Conservation (phyloP, 2,888 invertebrate genomes). For the Onchidella celtica region DNA sequence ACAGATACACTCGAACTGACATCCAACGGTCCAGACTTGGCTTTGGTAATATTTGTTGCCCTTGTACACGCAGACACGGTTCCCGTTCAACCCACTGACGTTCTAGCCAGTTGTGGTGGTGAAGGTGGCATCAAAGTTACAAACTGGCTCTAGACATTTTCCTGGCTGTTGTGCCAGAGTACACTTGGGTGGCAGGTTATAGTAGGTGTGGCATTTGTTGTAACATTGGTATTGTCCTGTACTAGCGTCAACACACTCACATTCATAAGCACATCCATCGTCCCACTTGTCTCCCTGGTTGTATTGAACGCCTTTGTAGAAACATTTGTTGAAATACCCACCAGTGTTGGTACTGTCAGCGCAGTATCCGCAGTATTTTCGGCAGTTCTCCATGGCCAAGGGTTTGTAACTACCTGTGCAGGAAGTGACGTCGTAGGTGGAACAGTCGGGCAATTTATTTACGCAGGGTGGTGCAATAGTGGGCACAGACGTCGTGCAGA, state of each 20-base stretch:
- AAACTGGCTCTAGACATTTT: conserved; percentile 66
- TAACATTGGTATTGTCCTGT: conserved; percentile 60
- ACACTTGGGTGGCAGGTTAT: conserved; percentile 71
- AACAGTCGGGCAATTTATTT: conserved; percentile 63
- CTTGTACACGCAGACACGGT: conserved; percentile 58
- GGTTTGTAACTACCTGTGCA: conserved; percentile 59
- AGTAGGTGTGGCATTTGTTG: conserved; percentile 68
- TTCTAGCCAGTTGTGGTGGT: conserved; percentile 67
- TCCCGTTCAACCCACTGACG: conserved; percentile 65
- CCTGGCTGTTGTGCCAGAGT: conserved; percentile 62
- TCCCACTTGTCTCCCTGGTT: conserved; percentile 66
- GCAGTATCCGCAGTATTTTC: conserved; percentile 70
- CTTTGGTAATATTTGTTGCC: conserved; percentile 56
- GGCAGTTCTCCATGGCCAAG: conserved; percentile 70
- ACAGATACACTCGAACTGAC: conserved; percentile 55
- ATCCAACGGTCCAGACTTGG: conserved; percentile 58
- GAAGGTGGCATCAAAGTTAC: conserved; percentile 68
- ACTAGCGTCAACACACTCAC: conserved; percentile 66
- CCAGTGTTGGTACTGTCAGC: conserved; percentile 50
- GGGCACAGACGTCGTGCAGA: conserved; percentile 58
- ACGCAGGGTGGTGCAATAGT: conserved; percentile 64
- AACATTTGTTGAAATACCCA: conserved; percentile 60
- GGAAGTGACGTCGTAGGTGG: conserved; percentile 56
- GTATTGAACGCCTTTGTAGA: conserved; percentile 68
- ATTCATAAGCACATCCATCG: conserved; percentile 71